phyloP scores from a whole-genome alignment of 2,113 vertebrate genomes.

The Oncorhynchus gorbuscha region DNA sequence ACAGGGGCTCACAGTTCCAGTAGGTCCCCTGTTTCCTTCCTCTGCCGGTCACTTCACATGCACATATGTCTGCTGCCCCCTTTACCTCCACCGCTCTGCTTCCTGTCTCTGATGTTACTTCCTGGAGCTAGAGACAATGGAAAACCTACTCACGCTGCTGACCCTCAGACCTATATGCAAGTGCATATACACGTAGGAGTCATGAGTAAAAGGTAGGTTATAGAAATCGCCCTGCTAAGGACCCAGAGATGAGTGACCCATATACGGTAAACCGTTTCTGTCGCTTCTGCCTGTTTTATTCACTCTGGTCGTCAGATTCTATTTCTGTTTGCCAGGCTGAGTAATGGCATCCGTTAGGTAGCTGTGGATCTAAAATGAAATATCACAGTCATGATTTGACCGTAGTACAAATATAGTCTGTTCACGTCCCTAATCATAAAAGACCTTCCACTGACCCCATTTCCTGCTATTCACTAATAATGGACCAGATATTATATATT shows the following conservation, averaged over 20 bases:
- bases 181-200: neutral
- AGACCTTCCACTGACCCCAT: neutral
- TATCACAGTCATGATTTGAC: too few relatives aligned
- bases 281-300: too few relatives aligned
- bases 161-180: neutral
- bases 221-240: too few relatives aligned
- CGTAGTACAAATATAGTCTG: too few relatives aligned
- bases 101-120: conserved; percentile 49
- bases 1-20: conserved; percentile 49
- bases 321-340: too few relatives aligned
- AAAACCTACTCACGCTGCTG: neutral
- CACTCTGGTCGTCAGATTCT: too few relatives aligned
- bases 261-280: too few relatives aligned
- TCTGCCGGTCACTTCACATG: conserved; percentile 30
- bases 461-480: neutral
- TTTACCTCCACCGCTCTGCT: conserved; percentile 53
- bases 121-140: conserved; percentile 38
- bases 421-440: too few relatives aligned
- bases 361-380: too few relatives aligned
- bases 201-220: neutral
- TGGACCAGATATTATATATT: neutral
- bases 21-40: conserved; percentile 45
- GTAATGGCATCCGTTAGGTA: too few relatives aligned
- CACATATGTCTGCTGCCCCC: neutral
- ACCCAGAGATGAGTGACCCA: too few relatives aligned